phyloP scores from a whole-genome alignment of 2,888 invertebrate genomes.

The Orchestes rusci region DNA sequence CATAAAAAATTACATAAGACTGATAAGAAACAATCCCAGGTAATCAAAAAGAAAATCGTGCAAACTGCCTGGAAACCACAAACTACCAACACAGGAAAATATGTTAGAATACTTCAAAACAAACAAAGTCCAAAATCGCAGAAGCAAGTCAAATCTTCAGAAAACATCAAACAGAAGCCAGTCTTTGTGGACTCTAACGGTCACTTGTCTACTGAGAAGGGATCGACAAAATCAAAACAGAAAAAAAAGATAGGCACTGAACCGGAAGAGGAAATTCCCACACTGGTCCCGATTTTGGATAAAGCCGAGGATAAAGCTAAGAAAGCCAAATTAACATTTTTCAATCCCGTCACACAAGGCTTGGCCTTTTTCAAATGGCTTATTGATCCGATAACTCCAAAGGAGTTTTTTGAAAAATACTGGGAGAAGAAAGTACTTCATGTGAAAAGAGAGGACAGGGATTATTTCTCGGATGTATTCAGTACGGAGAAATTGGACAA shows the following conservation, averaged over 20 bases:
- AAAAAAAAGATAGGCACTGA: no score
- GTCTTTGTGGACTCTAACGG: no score
- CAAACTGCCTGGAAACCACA: no score
- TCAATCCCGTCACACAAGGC: conserved; percentile 29
- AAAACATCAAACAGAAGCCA: no score
- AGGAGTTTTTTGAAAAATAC: conserved; percentile 45
- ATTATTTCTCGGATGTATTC: conserved; percentile 68
- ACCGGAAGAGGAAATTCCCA: conserved; percentile 25
- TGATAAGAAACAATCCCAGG: not conserved
- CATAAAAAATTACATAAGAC: no score
- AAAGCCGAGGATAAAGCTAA: not conserved
- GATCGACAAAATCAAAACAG: not conserved
- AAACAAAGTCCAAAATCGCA: no score
- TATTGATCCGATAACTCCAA: conserved; percentile 54
- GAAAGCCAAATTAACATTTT: not conserved
- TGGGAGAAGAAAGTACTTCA: conserved; percentile 81
- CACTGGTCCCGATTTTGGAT: conserved; percentile 22
- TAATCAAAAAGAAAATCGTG: not conserved
- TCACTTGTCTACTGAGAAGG: not conserved
- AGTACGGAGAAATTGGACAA: conserved; percentile 69
- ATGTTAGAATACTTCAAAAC: no score
- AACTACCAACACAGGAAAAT: no score
- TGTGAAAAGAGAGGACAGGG: conserved; percentile 54
- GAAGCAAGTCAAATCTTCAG: no score
- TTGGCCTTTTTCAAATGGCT: conserved; percentile 62